Percentiles rank a stretch among this genome's conserved stretches.
Evolutionary conservation across 2,797 vertebrate species (phyloP).

Genomic region (Iguana delicatissima): DNA sequence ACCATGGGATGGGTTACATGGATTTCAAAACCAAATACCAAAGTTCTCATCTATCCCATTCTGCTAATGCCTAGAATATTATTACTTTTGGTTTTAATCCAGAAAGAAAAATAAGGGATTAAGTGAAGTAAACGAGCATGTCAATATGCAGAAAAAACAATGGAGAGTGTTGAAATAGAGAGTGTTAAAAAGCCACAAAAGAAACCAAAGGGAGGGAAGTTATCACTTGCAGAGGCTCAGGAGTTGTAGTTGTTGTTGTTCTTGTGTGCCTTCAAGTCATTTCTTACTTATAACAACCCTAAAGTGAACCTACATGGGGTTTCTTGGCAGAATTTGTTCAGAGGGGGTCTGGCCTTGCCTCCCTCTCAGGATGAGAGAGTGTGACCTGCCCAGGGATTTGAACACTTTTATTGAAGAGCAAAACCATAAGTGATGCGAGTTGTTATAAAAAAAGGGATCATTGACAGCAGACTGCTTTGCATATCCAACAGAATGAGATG

Average conservation of each 20-base stretch:
- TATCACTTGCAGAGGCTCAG: neutral
- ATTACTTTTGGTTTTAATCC: neutral
- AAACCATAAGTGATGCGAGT: neutral
- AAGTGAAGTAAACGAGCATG: neutral
- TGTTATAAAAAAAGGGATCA: neutral
- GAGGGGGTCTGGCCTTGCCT: no score
- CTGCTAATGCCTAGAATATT: neutral
- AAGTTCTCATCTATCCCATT: neutral
- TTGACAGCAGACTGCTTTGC: neutral
- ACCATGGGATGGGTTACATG: neutral
- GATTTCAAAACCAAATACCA: neutral
- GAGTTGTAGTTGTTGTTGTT: neutral
- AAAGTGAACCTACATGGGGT: no score
- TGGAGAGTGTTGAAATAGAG: no score
- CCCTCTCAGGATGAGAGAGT: no score
- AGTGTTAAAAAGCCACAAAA: neutral
- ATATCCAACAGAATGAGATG: neutral
- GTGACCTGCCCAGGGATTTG: neutral
- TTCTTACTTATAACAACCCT: no score
- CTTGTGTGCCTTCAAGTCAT: no score
- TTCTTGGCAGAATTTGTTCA: no score
- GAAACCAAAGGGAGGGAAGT: neutral
- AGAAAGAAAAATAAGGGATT: neutral
- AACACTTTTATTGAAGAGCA: neutral
- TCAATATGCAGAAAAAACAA: neutral